Conservation (phyloP, 2,797 vertebrate genomes). For the Pempheris klunzingeri region DNA sequence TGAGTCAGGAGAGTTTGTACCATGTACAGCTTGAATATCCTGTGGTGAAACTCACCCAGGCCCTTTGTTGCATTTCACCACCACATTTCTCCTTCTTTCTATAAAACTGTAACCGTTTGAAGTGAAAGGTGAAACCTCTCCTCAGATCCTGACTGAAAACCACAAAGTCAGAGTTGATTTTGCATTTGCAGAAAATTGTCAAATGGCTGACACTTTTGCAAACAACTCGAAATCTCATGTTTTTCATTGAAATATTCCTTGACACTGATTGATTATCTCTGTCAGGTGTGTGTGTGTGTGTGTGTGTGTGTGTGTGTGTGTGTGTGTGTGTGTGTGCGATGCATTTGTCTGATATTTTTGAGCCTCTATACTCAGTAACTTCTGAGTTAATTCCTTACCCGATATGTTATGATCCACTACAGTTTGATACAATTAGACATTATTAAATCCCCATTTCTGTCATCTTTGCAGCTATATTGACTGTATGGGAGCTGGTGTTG, state of each 20-base stretch:
- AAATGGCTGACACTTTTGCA: not conserved
- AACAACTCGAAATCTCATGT: not conserved
- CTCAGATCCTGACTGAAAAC: conserved; percentile 1
- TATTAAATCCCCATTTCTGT: no score
- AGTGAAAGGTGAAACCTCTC: conserved; percentile 6
- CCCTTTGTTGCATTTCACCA: not conserved
- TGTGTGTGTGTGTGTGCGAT: no score
- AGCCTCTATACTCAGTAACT: no score
- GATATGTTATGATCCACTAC: no score
- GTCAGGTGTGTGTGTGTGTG: no score
- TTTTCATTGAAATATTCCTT: not conserved
- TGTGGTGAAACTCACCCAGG: not conserved
- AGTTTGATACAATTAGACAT: no score
- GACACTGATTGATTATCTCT: not conserved
- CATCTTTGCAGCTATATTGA: no score
- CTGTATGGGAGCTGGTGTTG: no score
- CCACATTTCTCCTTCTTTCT: not conserved
- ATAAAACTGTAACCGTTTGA: not conserved
- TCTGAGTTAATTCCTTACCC: no score
- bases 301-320: no score
- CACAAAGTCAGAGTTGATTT: not conserved
- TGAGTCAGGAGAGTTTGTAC: not conserved
- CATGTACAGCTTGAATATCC: conserved; percentile 6
- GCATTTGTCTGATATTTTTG: no score
- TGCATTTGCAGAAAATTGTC: not conserved